Conservation (phyloP, 2,888 invertebrate species). For the Hirtodrosophila cameraria region DNA sequence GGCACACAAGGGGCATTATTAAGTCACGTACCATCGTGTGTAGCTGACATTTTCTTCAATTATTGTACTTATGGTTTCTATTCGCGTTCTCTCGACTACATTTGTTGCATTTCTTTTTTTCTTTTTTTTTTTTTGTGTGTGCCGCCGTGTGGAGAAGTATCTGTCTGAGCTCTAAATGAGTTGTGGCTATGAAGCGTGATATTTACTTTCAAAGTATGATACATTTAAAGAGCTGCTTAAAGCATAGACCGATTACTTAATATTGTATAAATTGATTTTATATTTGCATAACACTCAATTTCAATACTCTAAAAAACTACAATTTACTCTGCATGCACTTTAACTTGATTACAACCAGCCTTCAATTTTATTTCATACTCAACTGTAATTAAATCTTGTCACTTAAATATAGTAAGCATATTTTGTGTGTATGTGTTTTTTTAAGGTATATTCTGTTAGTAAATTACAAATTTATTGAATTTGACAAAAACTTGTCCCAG, state of each 20-base stretch:
- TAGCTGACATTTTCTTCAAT: constrained; percentile 78
- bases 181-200: constrained; percentile 60
- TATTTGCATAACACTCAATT: background rate
- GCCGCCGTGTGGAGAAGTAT: constrained; percentile 25
- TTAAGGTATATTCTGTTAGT: background rate
- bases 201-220: constrained; percentile 4
- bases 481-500: too few species aligned
- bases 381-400: too few species aligned
- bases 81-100: constrained; percentile 60
- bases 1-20: constrained; percentile 66
- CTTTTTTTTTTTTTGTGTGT: background rate
- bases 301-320: too few species aligned
- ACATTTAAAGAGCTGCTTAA: constrained; percentile 32
- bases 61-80: constrained; percentile 74
- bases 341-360: too few species aligned
- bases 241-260: constrained; percentile 1
- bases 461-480: background rate
- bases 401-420: too few species aligned
- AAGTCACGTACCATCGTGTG: constrained; percentile 74
- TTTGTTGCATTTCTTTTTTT: constrained; percentile 24
- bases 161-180: constrained; percentile 58
- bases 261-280: background rate
- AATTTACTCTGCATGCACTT: too few species aligned
- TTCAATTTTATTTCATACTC: too few species aligned
- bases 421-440: too few species aligned